Evolutionary conservation across 1,140 invertebrate species (phyloP).

Genomic region (Meloidogyne chitwoodi): DNA sequence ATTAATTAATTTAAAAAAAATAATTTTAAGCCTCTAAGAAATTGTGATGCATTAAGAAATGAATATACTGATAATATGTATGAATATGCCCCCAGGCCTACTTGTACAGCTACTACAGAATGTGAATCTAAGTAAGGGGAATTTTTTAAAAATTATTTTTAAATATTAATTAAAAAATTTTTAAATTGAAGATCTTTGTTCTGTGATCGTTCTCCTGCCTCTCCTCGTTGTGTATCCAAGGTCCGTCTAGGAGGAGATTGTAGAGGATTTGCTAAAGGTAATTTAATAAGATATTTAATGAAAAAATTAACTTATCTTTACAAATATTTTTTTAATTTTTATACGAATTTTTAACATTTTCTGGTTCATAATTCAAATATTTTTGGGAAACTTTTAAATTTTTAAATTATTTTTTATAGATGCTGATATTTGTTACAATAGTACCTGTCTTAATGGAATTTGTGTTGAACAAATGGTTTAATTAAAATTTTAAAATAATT

Average conservation of each 20-base stretch:
- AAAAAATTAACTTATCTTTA: background rate
- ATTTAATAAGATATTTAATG: no score
- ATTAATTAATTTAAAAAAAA: conserved; percentile 1
- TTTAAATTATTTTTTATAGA: no score
- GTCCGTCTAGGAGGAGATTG: conserved; percentile 42
- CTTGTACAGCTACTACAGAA: conserved; percentile 72
- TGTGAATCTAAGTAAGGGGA: conserved; percentile 68
- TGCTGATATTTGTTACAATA: no score
- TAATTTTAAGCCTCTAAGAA: conserved; percentile 16
- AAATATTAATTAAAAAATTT: background rate
- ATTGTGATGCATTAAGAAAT: conserved; percentile 51
- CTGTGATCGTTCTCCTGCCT: conserved; percentile 47
- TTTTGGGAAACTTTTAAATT: no score
- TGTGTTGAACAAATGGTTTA: no score
- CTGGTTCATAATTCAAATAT: no score
- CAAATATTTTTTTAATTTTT: no score
- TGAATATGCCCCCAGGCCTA: conserved; percentile 50
- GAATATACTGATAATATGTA: conserved; percentile 59
- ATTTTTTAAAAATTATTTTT: background rate
- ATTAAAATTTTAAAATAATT: no score
- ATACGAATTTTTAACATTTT: no score
- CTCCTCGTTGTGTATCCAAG: conserved; percentile 50
- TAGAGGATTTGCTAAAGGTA: conserved; percentile 5
- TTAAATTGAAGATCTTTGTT: conserved; percentile 55
- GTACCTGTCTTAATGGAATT: no score